phyloP scores from a whole-genome alignment of 2,113 vertebrate species.

The Rostratula benghalensis region DNA sequence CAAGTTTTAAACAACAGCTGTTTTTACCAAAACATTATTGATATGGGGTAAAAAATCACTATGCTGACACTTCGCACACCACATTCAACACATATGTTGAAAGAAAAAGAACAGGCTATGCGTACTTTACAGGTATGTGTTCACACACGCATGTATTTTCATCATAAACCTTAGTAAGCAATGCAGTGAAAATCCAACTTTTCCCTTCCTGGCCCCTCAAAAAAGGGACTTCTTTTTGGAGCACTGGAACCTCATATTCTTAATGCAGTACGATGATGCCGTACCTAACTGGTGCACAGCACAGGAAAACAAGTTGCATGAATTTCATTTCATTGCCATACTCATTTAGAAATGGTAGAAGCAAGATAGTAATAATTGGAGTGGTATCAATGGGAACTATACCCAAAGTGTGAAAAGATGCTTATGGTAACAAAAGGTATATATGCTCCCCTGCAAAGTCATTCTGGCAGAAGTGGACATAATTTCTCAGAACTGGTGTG shows the following conservation, averaged over 20 bases:
- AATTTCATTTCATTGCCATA: not conserved
- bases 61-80: not conserved
- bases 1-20: not conserved
- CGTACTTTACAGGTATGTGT: too few species aligned
- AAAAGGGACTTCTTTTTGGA: not conserved
- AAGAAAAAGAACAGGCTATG: not conserved
- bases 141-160: not conserved
- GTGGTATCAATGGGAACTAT: not conserved
- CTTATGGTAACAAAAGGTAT: not conserved
- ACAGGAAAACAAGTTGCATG: not conserved
- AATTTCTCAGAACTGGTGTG: not conserved
- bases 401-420: not conserved
- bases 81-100: not conserved
- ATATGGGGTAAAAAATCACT: not conserved
- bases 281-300: not conserved
- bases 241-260: accelerated
- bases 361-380: not conserved
- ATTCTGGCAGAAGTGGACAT: not conserved
- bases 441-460: not conserved
- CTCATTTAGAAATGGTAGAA: not conserved
- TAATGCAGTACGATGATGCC: not conserved
- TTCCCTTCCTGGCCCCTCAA: not conserved
- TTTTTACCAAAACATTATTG: not conserved
- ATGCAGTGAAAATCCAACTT: not conserved
- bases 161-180: not conserved